Conservation (phyloP, 2,797 vertebrate genomes). For the Sparus aurata region DNA sequence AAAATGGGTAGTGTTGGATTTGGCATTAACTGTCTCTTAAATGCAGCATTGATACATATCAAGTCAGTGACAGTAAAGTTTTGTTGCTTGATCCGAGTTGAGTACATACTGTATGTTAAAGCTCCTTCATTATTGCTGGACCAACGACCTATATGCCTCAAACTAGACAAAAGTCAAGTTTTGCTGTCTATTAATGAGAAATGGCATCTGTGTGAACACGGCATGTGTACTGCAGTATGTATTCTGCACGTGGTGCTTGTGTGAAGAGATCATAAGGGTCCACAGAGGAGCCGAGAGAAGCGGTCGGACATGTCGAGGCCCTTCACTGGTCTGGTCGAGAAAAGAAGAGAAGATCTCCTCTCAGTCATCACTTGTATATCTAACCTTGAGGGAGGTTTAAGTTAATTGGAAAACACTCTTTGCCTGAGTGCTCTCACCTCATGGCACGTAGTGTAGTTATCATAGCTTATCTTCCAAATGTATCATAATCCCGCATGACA, state of each 20-base stretch:
- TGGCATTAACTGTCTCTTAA: too few species aligned
- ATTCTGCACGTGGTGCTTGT: not conserved
- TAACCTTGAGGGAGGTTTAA: conserved; percentile 79
- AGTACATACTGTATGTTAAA: not conserved
- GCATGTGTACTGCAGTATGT: not conserved
- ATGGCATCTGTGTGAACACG: not conserved
- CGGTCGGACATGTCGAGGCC: conserved; percentile 20
- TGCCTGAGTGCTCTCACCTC: conserved; percentile 78
- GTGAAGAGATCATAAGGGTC: conserved; percentile 1
- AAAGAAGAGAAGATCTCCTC: conserved; percentile 55
- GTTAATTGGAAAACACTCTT: conserved; percentile 79
- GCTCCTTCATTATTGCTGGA: not conserved
- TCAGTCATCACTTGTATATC: conserved; percentile 74
- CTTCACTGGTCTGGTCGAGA: conserved; percentile 46
- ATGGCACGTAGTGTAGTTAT: conserved; percentile 71
- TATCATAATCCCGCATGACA: conserved; percentile 82
- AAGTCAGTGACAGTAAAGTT: not conserved
- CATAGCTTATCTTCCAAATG: conserved; percentile 78
- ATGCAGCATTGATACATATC: too few species aligned
- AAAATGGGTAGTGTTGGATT: too few species aligned
- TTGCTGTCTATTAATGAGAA: not conserved
- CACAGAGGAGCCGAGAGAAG: not conserved
- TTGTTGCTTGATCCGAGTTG: not conserved
- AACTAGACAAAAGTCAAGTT: not conserved
- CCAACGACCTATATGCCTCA: not conserved